Base-by-base conservation (phyloP, 2,888 invertebrate species). In the Cepaea hortensis region DNA sequence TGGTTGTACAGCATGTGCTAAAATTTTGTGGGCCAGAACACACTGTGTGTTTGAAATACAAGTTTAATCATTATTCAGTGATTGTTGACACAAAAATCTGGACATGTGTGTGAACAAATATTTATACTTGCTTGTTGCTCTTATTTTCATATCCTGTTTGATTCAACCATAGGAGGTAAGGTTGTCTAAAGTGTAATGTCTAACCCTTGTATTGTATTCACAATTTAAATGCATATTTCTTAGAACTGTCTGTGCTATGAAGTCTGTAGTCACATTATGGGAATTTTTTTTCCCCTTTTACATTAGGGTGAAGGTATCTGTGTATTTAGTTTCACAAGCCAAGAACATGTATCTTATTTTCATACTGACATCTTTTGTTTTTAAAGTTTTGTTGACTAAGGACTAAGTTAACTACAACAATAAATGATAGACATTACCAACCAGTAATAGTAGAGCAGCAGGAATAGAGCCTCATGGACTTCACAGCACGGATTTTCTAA, bases 121-220 rank as follows among this genome's bases (percentile, higher is more conserved):
- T 77, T 77, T n/a, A 55, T n/a, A 55, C 55, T 61, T n/a, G 75
- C 76, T 82, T 77, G 46, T 77, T 82, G 55, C 68, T 82, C 77
- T 86, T 86, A 82, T 86, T 82, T 86, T 87, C 85, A 85, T 85
- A 61, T 85, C 85, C 81, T 81, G 81, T 81, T 70, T 65, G 70
- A 55, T 18, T 65, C 85, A 61, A 81, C 76, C 23, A 20, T 75
- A 85, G 85, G 85, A 85, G 85, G 85, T 85, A 85, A 85, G 85
- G 35, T 15, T 75, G 18, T 77, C 35, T 81, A 50, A 11, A 7
- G 46, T 80, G 11, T 72, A 35, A 55, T 70, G 50, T 77, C n/a
- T 4, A 62, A 75, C 72, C 23, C 65, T 65, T 65, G 15, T 50
- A n/a, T 68, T 50, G 70, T 81, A 50, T 81, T 70, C n/a, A 48